A percentile compares a stretch with the other conserved stretches of the same genome.
These are phyloP conservation scores for Pangasius krempfi DNA, from an alignment of 2,797 vertebrate species.

Conservation along the genomic window DNA sequence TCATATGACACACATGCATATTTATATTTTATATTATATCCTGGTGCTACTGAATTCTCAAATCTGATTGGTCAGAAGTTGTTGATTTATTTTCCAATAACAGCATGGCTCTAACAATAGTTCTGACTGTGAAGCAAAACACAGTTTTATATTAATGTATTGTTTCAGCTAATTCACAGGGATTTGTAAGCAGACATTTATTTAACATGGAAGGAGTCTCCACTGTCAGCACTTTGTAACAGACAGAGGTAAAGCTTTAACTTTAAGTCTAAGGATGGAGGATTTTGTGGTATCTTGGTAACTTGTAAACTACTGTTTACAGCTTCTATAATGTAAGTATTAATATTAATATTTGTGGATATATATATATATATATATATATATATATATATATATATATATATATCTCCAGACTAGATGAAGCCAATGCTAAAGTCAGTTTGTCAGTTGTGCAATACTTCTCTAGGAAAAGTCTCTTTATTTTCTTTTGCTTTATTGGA, in stretches of 20 bases:
- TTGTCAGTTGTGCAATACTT: no score
- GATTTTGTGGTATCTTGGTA: neutral
- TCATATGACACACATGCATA: neutral
- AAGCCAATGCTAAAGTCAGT: no score
- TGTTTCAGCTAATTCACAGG: neutral
- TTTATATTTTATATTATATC: neutral
- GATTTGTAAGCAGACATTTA: neutral
- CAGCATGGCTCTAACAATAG: neutral
- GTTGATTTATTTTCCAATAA: neutral
- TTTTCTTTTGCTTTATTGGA: neutral
- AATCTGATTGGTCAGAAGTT: neutral
- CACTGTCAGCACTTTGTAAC: neutral
- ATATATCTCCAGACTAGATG: no score
- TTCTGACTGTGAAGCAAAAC: neutral
- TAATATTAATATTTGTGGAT: neutral
- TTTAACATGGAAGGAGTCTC: neutral
- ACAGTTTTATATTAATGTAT: neutral
- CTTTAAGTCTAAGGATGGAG: neutral
- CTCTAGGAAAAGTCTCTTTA: no score
- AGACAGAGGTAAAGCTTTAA: neutral
- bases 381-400: no score
- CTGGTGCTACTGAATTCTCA: neutral
- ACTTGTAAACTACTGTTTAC: neutral
- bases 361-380: no score
- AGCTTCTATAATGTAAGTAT: neutral